Evolutionary conservation across 1,140 invertebrate genomes (phyloP).

Genomic region (Ridgeia piscesae): DNA sequence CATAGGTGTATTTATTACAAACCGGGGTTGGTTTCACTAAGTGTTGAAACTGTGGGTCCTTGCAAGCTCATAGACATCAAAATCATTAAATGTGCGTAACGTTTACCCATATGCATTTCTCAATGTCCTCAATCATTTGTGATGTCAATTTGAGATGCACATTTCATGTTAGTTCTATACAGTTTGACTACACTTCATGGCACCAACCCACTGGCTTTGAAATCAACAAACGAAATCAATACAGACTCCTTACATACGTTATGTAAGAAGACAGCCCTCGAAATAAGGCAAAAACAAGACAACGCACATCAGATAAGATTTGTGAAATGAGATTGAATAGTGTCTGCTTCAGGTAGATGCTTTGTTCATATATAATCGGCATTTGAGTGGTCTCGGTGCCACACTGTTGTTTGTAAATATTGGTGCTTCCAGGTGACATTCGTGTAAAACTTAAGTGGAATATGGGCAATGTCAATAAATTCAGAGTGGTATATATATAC

Average conservation of each 20-base stretch:
- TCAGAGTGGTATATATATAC: neutral
- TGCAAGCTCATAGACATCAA: neutral
- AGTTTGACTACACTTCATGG: neutral
- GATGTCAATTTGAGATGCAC: neutral
- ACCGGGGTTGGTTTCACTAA: neutral
- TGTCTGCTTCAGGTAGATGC: neutral
- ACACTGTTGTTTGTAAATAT: neutral
- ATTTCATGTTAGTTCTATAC: neutral
- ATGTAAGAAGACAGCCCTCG: neutral
- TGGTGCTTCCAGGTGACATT: neutral
- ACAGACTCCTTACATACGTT: neutral
- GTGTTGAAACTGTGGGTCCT: neutral
- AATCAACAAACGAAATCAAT: neutral
- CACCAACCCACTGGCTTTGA: neutral
- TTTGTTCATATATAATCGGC: neutral
- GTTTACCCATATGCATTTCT: neutral
- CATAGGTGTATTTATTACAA: neutral
- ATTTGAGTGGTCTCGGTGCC: neutral
- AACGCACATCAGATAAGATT: neutral
- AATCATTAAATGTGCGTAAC: neutral
- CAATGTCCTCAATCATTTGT: neutral
- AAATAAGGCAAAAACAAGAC: neutral
- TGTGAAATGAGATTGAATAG: neutral
- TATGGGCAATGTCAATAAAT: neutral
- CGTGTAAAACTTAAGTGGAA: neutral